Conservation (phyloP, 2,888 invertebrate species). For the Acanthosepion esculentum region DNA sequence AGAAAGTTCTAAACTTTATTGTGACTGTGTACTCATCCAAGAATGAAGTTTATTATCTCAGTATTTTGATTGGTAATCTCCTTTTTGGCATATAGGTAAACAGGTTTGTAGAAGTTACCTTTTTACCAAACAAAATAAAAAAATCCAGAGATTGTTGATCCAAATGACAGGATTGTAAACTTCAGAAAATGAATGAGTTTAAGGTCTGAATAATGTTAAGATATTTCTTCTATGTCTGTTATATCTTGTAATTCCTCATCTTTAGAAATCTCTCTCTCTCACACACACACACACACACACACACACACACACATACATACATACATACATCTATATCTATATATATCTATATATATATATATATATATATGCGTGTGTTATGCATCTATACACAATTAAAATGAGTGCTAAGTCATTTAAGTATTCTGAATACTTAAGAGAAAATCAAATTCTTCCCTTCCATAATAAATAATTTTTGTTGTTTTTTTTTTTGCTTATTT, state of each 20-base stretch:
- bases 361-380: neutral
- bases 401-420: neutral
- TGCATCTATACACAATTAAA: neutral
- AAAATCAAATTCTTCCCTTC: conserved; percentile 18
- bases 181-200: neutral
- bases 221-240: neutral
- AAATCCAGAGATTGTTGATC: too few relatives aligned
- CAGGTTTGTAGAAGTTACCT: neutral
- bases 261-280: neutral
- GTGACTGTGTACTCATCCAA: neutral
- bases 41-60: neutral
- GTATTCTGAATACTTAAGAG: neutral
- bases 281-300: neutral
- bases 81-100: neutral
- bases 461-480: neutral
- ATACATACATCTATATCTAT: too few relatives aligned
- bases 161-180: neutral
- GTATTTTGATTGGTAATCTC: conserved; percentile 14
- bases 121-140: neutral
- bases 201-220: neutral
- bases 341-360: too few relatives aligned
- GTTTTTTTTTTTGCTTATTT: too few relatives aligned
- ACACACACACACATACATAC: neutral
- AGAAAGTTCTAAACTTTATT: neutral
- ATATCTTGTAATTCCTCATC: neutral